Conservation (phyloP, 2,797 vertebrate species). For the Oreonectes daqikongensis region DNA sequence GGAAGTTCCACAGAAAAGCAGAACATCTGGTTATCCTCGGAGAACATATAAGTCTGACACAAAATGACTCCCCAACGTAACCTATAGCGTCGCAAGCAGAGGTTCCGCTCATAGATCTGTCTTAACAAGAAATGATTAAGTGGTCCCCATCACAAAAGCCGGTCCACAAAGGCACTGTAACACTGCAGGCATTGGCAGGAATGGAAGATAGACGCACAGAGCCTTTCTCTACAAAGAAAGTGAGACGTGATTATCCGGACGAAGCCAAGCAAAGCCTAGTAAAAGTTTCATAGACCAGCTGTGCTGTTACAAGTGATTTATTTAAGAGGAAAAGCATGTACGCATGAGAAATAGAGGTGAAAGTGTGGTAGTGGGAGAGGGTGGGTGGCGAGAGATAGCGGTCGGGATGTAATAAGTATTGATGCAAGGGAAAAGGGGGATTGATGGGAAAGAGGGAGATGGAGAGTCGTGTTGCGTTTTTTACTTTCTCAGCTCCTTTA, state of each 20-base stretch:
- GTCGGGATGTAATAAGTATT: slow-evolving; percentile 47
- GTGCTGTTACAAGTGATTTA: slow-evolving; percentile 57
- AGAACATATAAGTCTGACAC: not conserved
- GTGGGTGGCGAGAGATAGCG: slow-evolving; percentile 27
- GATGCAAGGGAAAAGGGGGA: slow-evolving; percentile 34
- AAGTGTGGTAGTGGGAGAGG: slow-evolving; percentile 41
- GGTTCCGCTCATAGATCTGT: not conserved
- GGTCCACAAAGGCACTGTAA: slow-evolving; percentile 21
- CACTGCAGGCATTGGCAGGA: not conserved
- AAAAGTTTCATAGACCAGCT: slow-evolving; percentile 62
- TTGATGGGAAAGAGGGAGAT: not conserved
- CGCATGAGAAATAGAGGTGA: slow-evolving; percentile 17
- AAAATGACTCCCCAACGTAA: not conserved
- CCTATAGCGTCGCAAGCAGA: not conserved
- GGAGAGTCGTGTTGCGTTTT: slow-evolving; percentile 15
- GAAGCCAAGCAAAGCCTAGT: slow-evolving; percentile 39
- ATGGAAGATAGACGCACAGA: slow-evolving; percentile 5
- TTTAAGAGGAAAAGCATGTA: slow-evolving; percentile 54
- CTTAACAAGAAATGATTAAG: slow-evolving; percentile 20
- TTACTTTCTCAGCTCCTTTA: too few species aligned
- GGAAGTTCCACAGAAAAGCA: not conserved
- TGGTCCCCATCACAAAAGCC: slow-evolving; percentile 19
- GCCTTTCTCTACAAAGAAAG: not conserved
- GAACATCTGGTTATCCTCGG: slow-evolving; percentile 15
- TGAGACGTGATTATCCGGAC: slow-evolving; percentile 30